phyloP scores from a whole-genome alignment of 1,140 invertebrate species.

The Campodea augens region DNA sequence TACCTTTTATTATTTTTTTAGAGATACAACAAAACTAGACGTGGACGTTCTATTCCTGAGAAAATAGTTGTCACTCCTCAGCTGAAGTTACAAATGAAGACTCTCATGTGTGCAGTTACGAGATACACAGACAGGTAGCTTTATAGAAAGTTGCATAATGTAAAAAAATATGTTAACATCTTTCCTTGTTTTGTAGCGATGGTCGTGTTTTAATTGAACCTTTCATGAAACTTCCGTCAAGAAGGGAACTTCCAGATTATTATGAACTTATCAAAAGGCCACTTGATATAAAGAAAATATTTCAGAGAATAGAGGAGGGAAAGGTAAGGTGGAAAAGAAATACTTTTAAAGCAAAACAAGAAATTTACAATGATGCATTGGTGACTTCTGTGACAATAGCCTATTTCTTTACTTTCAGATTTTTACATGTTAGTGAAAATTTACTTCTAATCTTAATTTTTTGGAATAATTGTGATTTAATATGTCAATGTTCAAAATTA shows the following conservation, averaged over 20 bases:
- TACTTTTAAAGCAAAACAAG: no score
- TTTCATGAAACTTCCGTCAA: slow-evolving; percentile 40
- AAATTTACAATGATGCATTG: no score
- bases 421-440: no score
- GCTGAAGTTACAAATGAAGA: slow-evolving; percentile 27
- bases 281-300: slow-evolving; percentile 41
- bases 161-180: not conserved
- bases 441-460: no score
- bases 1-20: no score
- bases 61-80: slow-evolving; percentile 10
- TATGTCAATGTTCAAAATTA: no score
- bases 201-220: slow-evolving; percentile 33
- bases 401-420: no score
- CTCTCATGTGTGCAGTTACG: slow-evolving; percentile 31
- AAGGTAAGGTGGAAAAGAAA: no score
- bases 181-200: slow-evolving; percentile 23
- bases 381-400: no score
- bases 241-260: slow-evolving; percentile 40
- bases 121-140: slow-evolving; percentile 31
- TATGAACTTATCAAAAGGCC: slow-evolving; percentile 43
- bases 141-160: slow-evolving; percentile 3
- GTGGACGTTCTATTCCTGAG: no score
- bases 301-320: slow-evolving; percentile 20
- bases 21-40: no score
- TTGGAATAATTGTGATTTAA: no score